phyloP scores from a whole-genome alignment of 2,113 vertebrate species.

The Egretta garzetta region DNA sequence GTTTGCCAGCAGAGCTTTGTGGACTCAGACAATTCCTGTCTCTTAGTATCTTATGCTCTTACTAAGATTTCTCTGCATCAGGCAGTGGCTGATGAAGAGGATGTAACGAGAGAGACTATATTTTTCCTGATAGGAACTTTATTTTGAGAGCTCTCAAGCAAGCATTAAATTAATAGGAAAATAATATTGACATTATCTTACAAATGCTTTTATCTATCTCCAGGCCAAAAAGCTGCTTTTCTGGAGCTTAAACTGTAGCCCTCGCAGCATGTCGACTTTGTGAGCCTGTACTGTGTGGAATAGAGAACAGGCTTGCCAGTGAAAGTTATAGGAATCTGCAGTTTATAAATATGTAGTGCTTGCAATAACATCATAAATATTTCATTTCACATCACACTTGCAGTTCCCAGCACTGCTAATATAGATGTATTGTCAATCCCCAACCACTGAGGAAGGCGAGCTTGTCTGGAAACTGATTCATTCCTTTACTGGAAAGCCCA shows the following conservation, averaged over 20 bases:
- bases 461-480: constrained; percentile 38
- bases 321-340: constrained; percentile 37
- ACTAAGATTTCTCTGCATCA: background rate
- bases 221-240: background rate
- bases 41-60: background rate
- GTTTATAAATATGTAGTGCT: constrained; percentile 8
- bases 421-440: constrained; percentile 47
- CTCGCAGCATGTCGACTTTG: background rate
- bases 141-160: background rate
- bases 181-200: background rate
- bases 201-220: background rate
- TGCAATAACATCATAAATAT: constrained; percentile 68
- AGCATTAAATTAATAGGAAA: background rate
- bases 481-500: constrained; percentile 16
- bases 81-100: background rate
- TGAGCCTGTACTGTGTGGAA: background rate
- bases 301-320: constrained; percentile 11
- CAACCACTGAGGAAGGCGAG: background rate
- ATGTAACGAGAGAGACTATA: background rate
- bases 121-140: background rate
- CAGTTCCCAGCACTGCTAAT: constrained; percentile 31
- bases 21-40: background rate
- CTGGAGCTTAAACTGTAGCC: background rate
- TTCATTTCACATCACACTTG: constrained; percentile 52
- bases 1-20: background rate